A percentile compares a stretch with the other conserved stretches of the same genome.
Conservation (phyloP, 2,113 vertebrate species). For the Gallinago jamesoni region DNA sequence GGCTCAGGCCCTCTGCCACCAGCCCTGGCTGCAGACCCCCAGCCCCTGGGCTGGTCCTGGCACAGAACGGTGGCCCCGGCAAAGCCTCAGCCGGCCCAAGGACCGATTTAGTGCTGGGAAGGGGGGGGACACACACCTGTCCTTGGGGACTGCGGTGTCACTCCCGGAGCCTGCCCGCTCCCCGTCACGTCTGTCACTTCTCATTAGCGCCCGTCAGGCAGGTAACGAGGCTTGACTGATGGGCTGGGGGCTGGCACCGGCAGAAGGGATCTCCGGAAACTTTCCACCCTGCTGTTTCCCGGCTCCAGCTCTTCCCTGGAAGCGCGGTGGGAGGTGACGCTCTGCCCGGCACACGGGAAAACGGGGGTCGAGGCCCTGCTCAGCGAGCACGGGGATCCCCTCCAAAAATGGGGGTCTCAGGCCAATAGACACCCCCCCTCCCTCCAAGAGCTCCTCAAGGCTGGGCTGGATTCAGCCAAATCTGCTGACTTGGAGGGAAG, state of each 20-base stretch:
- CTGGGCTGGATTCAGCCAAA: not conserved
- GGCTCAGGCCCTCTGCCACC: accelerated
- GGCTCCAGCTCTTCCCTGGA: not conserved
- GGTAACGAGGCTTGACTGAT: slow-evolving; percentile 21
- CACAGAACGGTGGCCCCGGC: not conserved
- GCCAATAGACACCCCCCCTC: too few species aligned
- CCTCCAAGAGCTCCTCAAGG: not conserved
- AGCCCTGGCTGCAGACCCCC: accelerated
- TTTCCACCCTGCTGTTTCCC: not conserved
- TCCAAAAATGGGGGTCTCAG: accelerated
- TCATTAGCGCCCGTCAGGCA: slow-evolving; percentile 9
- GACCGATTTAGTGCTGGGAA: not conserved
- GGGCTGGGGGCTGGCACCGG: slow-evolving; percentile 7
- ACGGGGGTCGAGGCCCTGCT: accelerated
- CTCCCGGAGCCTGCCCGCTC: not conserved
- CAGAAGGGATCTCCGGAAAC: not conserved
- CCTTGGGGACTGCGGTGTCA: not conserved
- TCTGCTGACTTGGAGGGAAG: not conserved
- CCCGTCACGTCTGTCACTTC: slow-evolving; percentile 62
- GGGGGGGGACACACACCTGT: not conserved
- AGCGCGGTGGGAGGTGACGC: not conserved
- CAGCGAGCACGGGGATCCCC: accelerated
- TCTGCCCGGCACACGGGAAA: not conserved
- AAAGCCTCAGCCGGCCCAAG: not conserved
- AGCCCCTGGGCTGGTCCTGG: accelerated